phyloP scores from a whole-genome alignment of 2,113 vertebrate species.

The Oreochromis aureus region DNA sequence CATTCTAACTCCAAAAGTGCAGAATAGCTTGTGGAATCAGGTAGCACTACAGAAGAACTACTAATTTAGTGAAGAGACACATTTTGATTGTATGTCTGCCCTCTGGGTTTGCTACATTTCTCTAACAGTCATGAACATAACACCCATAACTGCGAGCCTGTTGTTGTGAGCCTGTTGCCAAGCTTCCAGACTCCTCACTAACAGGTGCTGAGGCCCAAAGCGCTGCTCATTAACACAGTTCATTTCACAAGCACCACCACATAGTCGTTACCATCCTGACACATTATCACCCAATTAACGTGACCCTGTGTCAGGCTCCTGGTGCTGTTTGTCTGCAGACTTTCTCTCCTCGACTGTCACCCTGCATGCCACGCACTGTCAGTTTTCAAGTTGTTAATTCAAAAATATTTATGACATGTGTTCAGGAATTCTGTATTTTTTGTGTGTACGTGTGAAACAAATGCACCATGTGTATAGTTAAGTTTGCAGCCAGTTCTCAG shows the following conservation, averaged over 20 bases:
- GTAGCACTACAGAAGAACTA: background rate
- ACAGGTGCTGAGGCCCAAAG: constrained; percentile 51
- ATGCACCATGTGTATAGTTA: background rate
- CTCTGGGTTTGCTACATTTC: background rate
- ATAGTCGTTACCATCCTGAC: constrained; percentile 17
- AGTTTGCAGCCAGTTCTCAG: background rate
- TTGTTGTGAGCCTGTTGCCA: background rate
- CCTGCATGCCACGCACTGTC: background rate
- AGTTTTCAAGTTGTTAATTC: background rate
- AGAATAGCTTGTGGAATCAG: background rate
- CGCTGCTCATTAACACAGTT: constrained; percentile 47
- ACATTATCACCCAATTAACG: constrained; percentile 64
- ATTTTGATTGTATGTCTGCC: background rate
- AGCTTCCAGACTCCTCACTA: background rate
- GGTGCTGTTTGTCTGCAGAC: constrained; percentile 5
- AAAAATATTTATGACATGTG: background rate
- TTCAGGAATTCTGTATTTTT: background rate
- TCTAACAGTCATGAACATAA: background rate
- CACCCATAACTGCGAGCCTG: constrained; percentile 1
- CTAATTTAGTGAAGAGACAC: background rate
- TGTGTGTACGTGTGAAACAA: background rate
- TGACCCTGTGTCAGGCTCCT: constrained; percentile 24
- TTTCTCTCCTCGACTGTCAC: background rate
- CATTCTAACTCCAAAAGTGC: background rate
- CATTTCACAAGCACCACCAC: constrained; percentile 38